Evolutionary conservation across 2,888 invertebrate species (phyloP).

Genomic region (Caenorhabditis angaria): DNA sequence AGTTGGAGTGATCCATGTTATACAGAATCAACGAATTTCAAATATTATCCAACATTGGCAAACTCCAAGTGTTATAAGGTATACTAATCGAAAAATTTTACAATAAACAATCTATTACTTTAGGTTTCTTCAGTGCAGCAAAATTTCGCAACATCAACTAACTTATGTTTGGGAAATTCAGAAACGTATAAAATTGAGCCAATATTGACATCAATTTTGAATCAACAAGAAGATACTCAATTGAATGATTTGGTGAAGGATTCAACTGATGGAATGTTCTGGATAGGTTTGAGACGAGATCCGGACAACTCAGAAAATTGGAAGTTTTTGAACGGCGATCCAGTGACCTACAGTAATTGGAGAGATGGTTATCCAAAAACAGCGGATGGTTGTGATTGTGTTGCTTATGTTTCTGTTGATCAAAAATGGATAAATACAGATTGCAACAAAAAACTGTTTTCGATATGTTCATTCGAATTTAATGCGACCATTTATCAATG

Average conservation of each 20-base stretch:
- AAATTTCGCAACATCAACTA: not conserved
- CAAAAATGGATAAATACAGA: constrained; percentile 36
- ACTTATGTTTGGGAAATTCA: constrained; percentile 5
- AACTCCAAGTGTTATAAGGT: constrained; percentile 10
- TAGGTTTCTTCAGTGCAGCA: not conserved
- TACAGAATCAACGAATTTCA: not conserved
- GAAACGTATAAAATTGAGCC: not conserved
- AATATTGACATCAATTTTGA: constrained; percentile 5
- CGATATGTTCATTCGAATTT: constrained; percentile 24
- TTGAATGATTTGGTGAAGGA: not conserved
- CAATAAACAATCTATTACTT: not conserved
- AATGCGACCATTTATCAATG: not conserved
- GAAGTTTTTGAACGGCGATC: constrained; percentile 31
- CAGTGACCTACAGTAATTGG: not conserved
- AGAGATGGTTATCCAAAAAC: constrained; percentile 23
- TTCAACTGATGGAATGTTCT: constrained; percentile 27
- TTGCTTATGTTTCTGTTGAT: constrained; percentile 27
- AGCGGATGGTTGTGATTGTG: constrained; percentile 42
- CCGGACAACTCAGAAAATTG: constrained; percentile 17
- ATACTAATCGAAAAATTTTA: not conserved
- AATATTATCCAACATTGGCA: not conserved
- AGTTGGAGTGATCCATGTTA: constrained; percentile 8
- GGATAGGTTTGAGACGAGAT: constrained; percentile 26
- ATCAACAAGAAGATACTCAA: not conserved
- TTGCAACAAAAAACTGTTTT: constrained; percentile 27